Evolutionary conservation across 92 coral and sea anemone genomes (phyloP), one percentile per base, ranked within the genome.

Genomic region (Porites evermanni): DNA sequence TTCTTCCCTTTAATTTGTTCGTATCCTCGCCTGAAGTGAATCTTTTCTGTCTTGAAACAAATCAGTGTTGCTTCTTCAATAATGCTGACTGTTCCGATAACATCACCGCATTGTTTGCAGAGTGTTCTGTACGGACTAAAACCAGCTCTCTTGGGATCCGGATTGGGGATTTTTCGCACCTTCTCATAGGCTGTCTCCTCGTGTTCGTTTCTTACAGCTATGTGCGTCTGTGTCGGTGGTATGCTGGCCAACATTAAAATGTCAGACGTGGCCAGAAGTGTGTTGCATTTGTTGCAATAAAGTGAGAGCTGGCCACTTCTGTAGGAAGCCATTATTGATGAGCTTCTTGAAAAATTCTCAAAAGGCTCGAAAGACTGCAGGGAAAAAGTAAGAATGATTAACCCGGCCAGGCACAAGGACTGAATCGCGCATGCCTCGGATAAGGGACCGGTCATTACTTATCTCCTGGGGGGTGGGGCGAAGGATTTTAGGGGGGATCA

Each of bases 191-290:
- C 98, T 68, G 75, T 64, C 26, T 64, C 88, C 53, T 93, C 94
- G 19, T 75, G 67, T 8, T 89, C 90, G 67, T 60, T 76, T 70
- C 70, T 90, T 18, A 95, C 89, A 11, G 98, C 89, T 75, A 95
- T 72, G 77, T 95, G 98, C 20, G 67, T 85, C 84, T 91, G 97
- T 2, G 97, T 72, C 2, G 98, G 98, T 2, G 98, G 98, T 12
- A 95, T 68, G 1, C 85, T 74, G 9, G 94, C 98, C 17, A 95
- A 44, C 86, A 95, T 89, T 38, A 95, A 75, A 24, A 74, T 78
- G 19, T 91, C 94, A 38, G 74, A 71, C 3, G 90, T 74, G 12
- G 95, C 97, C 26, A 95, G 71, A 12, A 54, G 44, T 0, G 82
- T 69, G 12, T 74, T 70, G 90, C 98, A 95, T 50, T 90, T 83